These are phyloP conservation scores for Seira musarum DNA, from an alignment of 2,888 invertebrate genomes.

Conservation along the genomic window DNA sequence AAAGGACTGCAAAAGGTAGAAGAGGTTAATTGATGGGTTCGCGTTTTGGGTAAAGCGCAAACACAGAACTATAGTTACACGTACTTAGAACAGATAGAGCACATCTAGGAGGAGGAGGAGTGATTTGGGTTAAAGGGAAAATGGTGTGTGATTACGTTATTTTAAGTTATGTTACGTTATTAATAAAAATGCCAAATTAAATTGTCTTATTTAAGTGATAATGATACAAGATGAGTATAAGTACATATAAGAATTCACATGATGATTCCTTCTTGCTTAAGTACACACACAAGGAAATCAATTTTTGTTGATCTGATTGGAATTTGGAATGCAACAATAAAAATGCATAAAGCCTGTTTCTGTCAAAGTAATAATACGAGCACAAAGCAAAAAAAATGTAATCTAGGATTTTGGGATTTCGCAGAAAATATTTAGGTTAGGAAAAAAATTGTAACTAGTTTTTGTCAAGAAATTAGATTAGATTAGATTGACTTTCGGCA, in stretches of 20 bases:
- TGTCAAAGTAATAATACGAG: too few species aligned
- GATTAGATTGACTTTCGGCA: background rate
- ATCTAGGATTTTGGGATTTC: too few species aligned
- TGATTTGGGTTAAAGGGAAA: background rate
- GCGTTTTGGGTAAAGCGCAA: too few species aligned
- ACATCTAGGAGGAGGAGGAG: background rate
- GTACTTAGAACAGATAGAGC: background rate
- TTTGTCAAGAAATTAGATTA: background rate
- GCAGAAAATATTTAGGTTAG: too few species aligned
- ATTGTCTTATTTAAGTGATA: background rate
- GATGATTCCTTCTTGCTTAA: background rate
- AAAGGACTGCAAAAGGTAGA: background rate
- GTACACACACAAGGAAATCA: background rate
- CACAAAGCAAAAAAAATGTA: too few species aligned
- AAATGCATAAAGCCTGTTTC: background rate
- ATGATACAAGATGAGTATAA: background rate
- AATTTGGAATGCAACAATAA: background rate
- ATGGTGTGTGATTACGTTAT: background rate
- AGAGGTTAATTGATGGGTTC: background rate
- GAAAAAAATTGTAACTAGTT: background rate
- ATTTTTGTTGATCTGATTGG: background rate
- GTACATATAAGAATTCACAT: background rate
- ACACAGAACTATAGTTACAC: too few species aligned
- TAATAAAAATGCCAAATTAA: background rate
- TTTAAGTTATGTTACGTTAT: background rate